phyloP scores from a whole-genome alignment of 2,113 vertebrate genomes.

The Lycocorax pyrrhopterus region DNA sequence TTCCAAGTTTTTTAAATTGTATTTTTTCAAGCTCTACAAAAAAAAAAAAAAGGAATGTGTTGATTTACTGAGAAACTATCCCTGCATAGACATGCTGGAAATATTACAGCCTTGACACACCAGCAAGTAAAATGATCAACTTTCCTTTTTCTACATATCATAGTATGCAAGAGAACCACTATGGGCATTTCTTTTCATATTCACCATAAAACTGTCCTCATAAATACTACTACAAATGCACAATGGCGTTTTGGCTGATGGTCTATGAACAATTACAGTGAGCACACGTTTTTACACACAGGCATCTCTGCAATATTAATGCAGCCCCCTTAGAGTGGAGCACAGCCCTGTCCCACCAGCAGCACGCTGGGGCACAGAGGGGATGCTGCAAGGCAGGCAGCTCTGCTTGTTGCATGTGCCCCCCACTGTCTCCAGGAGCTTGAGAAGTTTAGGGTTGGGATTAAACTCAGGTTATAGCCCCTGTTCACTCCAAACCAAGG shows the following conservation, averaged over 20 bases:
- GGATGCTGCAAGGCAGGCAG: background rate
- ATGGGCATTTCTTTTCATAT: background rate
- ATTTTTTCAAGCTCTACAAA: background rate
- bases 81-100: background rate
- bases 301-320: background rate
- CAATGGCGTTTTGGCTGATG: background rate
- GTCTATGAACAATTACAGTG: background rate
- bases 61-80: constrained; percentile 22
- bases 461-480: background rate
- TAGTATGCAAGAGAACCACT: background rate
- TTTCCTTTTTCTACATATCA: background rate
- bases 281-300: background rate
- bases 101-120: background rate
- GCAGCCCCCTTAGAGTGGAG: background rate
- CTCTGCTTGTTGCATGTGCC: background rate
- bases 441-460: background rate
- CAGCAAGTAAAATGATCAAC: background rate
- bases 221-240: background rate
- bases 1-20: background rate
- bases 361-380: background rate
- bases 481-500: background rate
- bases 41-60: background rate
- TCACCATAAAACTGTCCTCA: background rate
- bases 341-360: background rate
- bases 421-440: background rate